Percentiles rank a stretch among this genome's conserved stretches.
Evolutionary conservation across 1,140 invertebrate genomes (phyloP).

Genomic region (Berghia stephanieae): DNA sequence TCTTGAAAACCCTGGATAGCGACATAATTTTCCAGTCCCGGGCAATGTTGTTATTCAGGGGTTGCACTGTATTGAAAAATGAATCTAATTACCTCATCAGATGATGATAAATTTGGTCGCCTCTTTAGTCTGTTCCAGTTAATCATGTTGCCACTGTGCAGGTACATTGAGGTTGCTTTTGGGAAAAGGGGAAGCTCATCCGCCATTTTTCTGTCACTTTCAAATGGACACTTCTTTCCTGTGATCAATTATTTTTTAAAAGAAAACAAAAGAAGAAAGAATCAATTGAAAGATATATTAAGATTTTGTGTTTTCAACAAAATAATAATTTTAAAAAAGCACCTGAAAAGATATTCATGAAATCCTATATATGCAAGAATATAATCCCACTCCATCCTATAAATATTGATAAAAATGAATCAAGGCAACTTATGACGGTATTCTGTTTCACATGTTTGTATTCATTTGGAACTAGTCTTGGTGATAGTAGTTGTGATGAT

Average conservation of each 20-base stretch:
- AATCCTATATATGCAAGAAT: neutral
- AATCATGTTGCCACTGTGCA: constrained; percentile 88
- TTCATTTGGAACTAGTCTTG: neutral
- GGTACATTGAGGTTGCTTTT: constrained; percentile 52
- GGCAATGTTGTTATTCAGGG: neutral
- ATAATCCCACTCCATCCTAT: neutral
- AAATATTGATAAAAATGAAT: neutral
- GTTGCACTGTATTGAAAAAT: neutral
- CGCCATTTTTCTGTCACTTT: constrained; percentile 40
- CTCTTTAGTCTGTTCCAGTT: constrained; percentile 82
- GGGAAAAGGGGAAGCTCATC: constrained; percentile 59
- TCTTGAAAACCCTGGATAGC: neutral
- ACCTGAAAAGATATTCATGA: neutral
- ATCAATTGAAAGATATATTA: neutral
- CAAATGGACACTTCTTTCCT: neutral
- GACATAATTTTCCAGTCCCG: too few relatives aligned
- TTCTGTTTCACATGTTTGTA: neutral
- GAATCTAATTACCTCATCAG: constrained; percentile 77
- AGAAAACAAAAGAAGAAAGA: neutral
- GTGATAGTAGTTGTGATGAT: neutral
- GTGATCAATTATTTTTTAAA: neutral
- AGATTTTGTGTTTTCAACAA: neutral
- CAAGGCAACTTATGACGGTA: neutral
- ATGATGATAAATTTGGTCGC: constrained; percentile 82
- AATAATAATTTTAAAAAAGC: neutral